Conservation (phyloP, 2,888 invertebrate genomes). For the Apantesis nais region DNA sequence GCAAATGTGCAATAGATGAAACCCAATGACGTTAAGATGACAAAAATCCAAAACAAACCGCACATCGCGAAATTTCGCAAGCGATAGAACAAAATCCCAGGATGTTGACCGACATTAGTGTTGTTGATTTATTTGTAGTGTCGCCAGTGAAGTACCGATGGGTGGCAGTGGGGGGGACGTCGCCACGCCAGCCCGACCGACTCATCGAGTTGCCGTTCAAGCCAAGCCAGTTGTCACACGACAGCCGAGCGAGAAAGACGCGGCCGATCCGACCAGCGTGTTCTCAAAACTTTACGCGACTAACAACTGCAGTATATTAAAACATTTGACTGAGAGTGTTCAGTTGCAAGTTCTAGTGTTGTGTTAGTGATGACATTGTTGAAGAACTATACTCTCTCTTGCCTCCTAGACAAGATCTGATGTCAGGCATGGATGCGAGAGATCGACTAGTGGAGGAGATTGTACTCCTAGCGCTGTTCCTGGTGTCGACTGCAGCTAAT, state of each 20-base stretch:
- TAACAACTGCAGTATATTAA: slow-evolving; percentile 73
- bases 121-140: slow-evolving; percentile 50
- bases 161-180: slow-evolving; percentile 49
- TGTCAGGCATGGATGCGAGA: slow-evolving; percentile 80
- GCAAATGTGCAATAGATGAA: background rate
- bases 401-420: slow-evolving; percentile 81
- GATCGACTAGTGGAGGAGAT: slow-evolving; percentile 81
- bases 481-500: slow-evolving; percentile 90
- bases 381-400: slow-evolving; percentile 72
- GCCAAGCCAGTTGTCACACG: slow-evolving; percentile 74
- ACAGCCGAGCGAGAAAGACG: slow-evolving; percentile 82
- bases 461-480: slow-evolving; percentile 82
- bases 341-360: slow-evolving; percentile 71
- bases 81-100: slow-evolving; percentile 49
- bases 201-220: slow-evolving; percentile 30
- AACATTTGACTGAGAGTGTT: slow-evolving; percentile 75
- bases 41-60: slow-evolving; percentile 35
- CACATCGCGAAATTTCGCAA: slow-evolving; percentile 44
- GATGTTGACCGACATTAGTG: slow-evolving; percentile 54
- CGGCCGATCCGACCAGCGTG: slow-evolving; percentile 75
- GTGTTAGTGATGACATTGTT: slow-evolving; percentile 81
- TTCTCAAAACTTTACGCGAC: slow-evolving; percentile 84
- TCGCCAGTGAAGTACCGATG: slow-evolving; percentile 43
- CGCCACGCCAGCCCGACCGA: slow-evolving; percentile 58
- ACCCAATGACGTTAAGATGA: background rate